Evolutionary conservation across 2,113 vertebrate species (phyloP).

Genomic region (Cryptoleucopteryx plumbea): DNA sequence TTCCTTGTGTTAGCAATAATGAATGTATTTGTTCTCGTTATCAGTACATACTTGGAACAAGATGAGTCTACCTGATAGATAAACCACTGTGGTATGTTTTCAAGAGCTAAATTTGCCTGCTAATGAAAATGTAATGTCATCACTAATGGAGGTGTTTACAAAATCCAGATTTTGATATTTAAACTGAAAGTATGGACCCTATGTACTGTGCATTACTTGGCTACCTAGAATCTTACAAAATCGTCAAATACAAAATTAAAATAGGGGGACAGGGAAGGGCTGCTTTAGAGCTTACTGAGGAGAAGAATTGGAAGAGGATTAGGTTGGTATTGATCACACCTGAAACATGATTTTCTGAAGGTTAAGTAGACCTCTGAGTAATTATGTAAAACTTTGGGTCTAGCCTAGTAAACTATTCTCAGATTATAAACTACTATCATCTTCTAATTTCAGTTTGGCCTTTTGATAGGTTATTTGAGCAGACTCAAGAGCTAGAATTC

Average conservation of each 20-base stretch:
- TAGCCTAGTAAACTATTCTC: background rate
- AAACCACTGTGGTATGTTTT: background rate
- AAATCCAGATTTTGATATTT: background rate
- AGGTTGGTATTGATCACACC: background rate
- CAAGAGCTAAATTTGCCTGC: background rate
- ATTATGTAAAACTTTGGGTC: background rate
- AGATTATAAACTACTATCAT: background rate
- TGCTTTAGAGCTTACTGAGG: background rate
- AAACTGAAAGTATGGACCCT: background rate
- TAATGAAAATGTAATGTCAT: background rate
- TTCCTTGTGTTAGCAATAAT: background rate
- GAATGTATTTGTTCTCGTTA: background rate
- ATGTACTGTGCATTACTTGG: background rate
- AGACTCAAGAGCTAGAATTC: background rate
- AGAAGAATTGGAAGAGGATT: background rate
- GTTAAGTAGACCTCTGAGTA: background rate
- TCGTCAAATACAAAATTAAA: background rate
- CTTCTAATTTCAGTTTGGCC: background rate
- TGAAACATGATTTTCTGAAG: background rate
- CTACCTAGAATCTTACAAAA: background rate
- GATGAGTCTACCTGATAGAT: background rate
- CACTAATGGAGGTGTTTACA: background rate
- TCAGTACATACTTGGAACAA: background rate
- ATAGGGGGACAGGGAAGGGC: rapidly evolving
- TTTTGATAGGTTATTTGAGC: background rate